Evolutionary conservation across 1,140 invertebrate genomes (phyloP).

Genomic region (Aphidius gifuensis): DNA sequence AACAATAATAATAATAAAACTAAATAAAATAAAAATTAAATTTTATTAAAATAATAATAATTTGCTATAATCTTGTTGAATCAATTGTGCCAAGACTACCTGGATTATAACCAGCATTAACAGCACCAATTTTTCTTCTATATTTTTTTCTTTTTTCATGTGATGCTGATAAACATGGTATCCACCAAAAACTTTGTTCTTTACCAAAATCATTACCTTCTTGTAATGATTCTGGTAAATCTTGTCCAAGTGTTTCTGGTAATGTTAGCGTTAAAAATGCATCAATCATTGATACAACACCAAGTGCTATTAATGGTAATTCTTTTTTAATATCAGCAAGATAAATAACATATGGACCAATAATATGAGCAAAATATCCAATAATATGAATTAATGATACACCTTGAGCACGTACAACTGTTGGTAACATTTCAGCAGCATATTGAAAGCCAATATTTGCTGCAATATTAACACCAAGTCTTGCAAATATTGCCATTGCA

Average conservation of each 20-base stretch:
- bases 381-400: constrained; percentile 81
- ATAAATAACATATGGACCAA: constrained; percentile 82
- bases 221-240: constrained; percentile 75
- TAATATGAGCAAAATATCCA: constrained; percentile 77
- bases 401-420: constrained; percentile 81
- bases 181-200: constrained; percentile 75
- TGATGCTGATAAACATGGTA: constrained; percentile 66
- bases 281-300: constrained; percentile 67
- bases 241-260: constrained; percentile 80
- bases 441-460: constrained; percentile 89
- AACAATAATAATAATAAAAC: no score
- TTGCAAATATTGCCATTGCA: constrained; percentile 71
- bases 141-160: constrained; percentile 45
- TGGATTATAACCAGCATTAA: constrained; percentile 48
- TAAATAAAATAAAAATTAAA: no score
- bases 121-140: constrained; percentile 41
- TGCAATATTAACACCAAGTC: constrained; percentile 81
- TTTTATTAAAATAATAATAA: background rate
- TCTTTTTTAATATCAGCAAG: constrained; percentile 63
- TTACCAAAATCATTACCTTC: constrained; percentile 83
- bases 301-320: constrained; percentile 71
- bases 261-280: constrained; percentile 71
- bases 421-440: constrained; percentile 82
- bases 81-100: constrained; percentile 48
- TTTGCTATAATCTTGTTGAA: constrained; percentile 47